These are phyloP conservation scores for Vireo altiloquus DNA, from an alignment of 2,113 vertebrate genomes.

Conservation along the genomic window DNA sequence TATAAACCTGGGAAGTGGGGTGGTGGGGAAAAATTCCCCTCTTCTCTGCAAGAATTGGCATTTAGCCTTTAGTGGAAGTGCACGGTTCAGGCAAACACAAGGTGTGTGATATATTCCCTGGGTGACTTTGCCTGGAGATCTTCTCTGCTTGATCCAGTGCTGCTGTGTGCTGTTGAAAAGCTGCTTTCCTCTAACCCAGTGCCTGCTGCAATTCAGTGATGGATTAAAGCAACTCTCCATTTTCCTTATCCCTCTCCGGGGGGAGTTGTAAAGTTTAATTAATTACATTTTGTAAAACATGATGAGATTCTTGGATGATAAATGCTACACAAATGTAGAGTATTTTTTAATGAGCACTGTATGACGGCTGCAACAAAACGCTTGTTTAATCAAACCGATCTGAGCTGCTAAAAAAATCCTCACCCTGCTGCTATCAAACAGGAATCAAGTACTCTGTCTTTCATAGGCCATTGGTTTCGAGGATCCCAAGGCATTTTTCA, in stretches of 20 bases:
- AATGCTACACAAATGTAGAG: slow-evolving; percentile 42
- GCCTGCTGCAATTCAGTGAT: slow-evolving; percentile 30
- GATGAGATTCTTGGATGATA: slow-evolving; percentile 51
- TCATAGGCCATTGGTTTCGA: neutral
- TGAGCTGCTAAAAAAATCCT: slow-evolving; percentile 16
- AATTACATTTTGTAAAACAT: slow-evolving; percentile 56
- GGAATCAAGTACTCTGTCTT: neutral
- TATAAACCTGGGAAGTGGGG: neutral
- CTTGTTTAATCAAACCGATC: slow-evolving; percentile 36
- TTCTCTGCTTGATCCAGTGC: neutral
- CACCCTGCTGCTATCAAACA: slow-evolving; percentile 19
- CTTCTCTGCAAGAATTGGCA: neutral
- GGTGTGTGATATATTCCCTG: neutral
- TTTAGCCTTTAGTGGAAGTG: neutral
- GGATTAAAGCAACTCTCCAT: slow-evolving; percentile 55
- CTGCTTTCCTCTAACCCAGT: slow-evolving; percentile 34
- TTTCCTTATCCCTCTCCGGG: slow-evolving; percentile 35
- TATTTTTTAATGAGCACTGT: slow-evolving; percentile 46
- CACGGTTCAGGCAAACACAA: neutral
- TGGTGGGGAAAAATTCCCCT: neutral
- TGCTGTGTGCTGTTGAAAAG: neutral
- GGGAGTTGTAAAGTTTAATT: slow-evolving; percentile 62
- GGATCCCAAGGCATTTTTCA: neutral
- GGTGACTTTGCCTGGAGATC: slow-evolving; percentile 32
- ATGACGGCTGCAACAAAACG: slow-evolving; percentile 15